These are phyloP conservation scores for Takifugu rubripes DNA, from an alignment of 2,797 vertebrate species.

Conservation along the genomic window DNA sequence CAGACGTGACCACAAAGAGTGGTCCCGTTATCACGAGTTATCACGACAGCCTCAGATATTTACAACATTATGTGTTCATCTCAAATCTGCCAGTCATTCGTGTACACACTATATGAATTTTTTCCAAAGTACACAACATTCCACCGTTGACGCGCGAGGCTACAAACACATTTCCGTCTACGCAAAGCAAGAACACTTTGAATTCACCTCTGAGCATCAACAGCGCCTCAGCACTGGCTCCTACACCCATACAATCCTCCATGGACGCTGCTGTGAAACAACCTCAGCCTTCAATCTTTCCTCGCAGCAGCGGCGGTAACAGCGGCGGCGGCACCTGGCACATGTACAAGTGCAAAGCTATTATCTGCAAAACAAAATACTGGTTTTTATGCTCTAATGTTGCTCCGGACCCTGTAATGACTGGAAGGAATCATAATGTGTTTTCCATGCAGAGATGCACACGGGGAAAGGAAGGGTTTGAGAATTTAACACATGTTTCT, in stretches of 20 bases:
- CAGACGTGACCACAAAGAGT: slow-evolving; percentile 50
- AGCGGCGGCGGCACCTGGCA: slow-evolving; percentile 15
- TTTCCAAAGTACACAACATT: slow-evolving; percentile 17
- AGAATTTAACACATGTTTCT: too few species aligned
- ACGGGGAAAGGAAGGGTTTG: too few species aligned
- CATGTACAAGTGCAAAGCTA: slow-evolving; percentile 20
- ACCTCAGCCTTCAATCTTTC: not conserved
- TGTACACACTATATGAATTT: slow-evolving; percentile 9
- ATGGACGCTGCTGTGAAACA: slow-evolving; percentile 35
- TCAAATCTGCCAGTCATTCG: slow-evolving; percentile 31
- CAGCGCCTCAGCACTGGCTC: slow-evolving; percentile 11
- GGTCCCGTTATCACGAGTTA: slow-evolving; percentile 28
- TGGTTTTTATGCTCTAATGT: slow-evolving; percentile 16
- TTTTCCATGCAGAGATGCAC: slow-evolving; percentile 6
- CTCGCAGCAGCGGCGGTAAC: too few species aligned
- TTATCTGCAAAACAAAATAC: slow-evolving; percentile 29
- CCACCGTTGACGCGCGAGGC: slow-evolving; percentile 19
- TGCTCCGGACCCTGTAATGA: slow-evolving; percentile 16
- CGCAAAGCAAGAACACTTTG: slow-evolving; percentile 19
- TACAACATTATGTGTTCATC: slow-evolving; percentile 16
- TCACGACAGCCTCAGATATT: slow-evolving; percentile 49
- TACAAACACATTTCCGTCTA: slow-evolving; percentile 16
- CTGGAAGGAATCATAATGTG: slow-evolving; percentile 3
- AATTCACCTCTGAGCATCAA: slow-evolving; percentile 18
- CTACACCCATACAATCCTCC: slow-evolving; percentile 25